A percentile compares a stretch with the other conserved stretches of the same genome.
Evolutionary conservation across 1,140 invertebrate genomes (phyloP).

Genomic region (Zelostemma sp.): DNA sequence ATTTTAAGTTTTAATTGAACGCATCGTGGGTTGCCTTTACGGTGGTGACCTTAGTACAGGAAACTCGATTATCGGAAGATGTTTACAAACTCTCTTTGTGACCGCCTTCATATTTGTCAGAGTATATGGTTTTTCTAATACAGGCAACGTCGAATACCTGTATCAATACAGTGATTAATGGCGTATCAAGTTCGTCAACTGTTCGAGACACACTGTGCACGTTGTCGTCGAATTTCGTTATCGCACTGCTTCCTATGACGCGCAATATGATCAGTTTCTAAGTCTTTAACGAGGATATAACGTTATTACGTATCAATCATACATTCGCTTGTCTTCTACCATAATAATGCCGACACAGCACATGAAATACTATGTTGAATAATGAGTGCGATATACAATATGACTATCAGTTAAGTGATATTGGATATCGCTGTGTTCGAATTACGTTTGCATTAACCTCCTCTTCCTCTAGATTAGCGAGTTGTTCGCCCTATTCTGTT

Average conservation of each 20-base stretch:
- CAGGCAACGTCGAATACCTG: constrained; percentile 22
- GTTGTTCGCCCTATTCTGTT: not conserved
- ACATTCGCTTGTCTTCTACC: not conserved
- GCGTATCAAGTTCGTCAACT: constrained; percentile 26
- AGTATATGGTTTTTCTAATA: constrained; percentile 15
- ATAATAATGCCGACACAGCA: not conserved
- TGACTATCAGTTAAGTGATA: constrained; percentile 7
- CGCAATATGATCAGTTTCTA: constrained; percentile 24
- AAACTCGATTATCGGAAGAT: constrained; percentile 57
- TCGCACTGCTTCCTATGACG: constrained; percentile 8
- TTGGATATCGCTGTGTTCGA: constrained; percentile 5
- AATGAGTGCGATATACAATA: constrained; percentile 4
- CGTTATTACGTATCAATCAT: constrained; percentile 17
- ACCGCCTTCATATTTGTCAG: constrained; percentile 14
- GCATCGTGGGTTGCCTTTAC: constrained; percentile 56
- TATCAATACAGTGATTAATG: constrained; percentile 40
- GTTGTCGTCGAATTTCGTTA: constrained; percentile 25
- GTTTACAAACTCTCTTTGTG: constrained; percentile 47
- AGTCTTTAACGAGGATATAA: constrained; percentile 23
- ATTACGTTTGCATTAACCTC: constrained; percentile 1
- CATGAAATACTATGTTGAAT: constrained; percentile 9
- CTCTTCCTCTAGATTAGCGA: not conserved
- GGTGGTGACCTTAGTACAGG: constrained; percentile 48
- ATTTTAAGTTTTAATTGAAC: constrained; percentile 67
- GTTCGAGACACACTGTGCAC: constrained; percentile 13